Conservation (phyloP, 1,140 invertebrate genomes). For the Bombus difficillimus region DNA sequence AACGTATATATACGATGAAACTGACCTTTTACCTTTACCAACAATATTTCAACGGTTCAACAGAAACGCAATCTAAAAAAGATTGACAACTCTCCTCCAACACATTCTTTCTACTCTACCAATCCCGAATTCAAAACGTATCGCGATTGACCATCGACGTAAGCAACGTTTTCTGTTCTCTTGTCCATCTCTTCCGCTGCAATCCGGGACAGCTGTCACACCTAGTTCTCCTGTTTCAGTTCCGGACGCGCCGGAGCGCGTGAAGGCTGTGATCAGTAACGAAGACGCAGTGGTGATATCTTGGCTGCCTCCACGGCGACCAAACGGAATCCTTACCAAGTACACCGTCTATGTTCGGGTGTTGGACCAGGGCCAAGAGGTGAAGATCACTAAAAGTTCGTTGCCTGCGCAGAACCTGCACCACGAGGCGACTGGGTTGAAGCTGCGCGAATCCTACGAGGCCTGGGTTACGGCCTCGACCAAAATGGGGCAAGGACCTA, state of each 20-base stretch:
- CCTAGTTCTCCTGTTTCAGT: constrained; percentile 75
- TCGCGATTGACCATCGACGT: neutral
- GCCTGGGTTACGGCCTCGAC: constrained; percentile 87
- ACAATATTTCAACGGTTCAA: too few relatives aligned
- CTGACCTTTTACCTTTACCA: too few relatives aligned
- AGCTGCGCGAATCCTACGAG: constrained; percentile 84
- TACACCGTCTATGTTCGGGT: constrained; percentile 89
- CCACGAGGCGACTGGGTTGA: constrained; percentile 84
- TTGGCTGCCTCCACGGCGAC: constrained; percentile 89
- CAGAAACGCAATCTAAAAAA: too few relatives aligned
- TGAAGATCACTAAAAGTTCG: constrained; percentile 79
- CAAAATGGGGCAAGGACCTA: constrained; percentile 84
- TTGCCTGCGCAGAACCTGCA: constrained; percentile 81
- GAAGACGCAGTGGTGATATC: constrained; percentile 89
- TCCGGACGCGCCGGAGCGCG: constrained; percentile 88
- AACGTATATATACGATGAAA: too few relatives aligned
- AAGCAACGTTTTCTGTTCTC: neutral
- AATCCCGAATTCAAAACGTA: neutral
- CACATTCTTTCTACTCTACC: neutral
- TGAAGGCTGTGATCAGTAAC: constrained; percentile 88
- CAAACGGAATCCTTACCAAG: constrained; percentile 89
- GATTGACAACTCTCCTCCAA: too few relatives aligned
- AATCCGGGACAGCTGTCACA: neutral
- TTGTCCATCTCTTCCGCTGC: neutral
- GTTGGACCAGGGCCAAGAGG: constrained; percentile 83